Conservation (phyloP, 2,113 vertebrate genomes). For the Beaufortia kweichowensis region DNA sequence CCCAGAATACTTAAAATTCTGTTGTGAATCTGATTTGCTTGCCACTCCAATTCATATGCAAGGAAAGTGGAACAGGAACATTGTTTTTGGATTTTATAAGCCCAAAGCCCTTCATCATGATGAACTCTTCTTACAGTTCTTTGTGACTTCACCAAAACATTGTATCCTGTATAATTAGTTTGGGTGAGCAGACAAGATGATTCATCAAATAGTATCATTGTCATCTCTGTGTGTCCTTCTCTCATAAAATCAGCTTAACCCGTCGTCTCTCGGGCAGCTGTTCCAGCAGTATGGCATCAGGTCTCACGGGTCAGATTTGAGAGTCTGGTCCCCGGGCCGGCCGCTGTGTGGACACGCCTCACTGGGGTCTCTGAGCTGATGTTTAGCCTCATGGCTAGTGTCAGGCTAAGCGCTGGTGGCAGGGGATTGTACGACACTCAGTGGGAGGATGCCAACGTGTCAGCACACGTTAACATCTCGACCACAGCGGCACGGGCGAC, state of each 20-base stretch:
- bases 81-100: too few species aligned
- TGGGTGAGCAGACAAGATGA: too few species aligned
- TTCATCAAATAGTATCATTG: conserved; percentile 32
- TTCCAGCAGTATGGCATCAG: background rate
- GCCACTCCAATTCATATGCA: too few species aligned
- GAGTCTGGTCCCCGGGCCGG: background rate
- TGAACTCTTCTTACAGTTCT: too few species aligned
- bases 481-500: background rate
- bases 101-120: too few species aligned
- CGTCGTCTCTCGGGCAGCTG: background rate
- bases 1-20: too few species aligned
- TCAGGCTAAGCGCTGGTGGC: conserved; percentile 54
- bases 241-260: conserved; percentile 11
- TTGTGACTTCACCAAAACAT: background rate
- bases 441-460: conserved; percentile 44
- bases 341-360: background rate
- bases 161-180: too few species aligned
- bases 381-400: conserved; percentile 55
- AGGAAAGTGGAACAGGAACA: too few species aligned
- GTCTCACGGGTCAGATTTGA: background rate
- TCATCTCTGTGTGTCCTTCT: background rate
- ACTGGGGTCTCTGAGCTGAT: conserved; percentile 32
- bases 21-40: too few species aligned
- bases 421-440: conserved; percentile 43
- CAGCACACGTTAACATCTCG: conserved; percentile 49